Percentiles rank a stretch among this genome's conserved stretches.
Evolutionary conservation across 2,113 vertebrate genomes (phyloP).

Genomic region (Cavia porcellus): DNA sequence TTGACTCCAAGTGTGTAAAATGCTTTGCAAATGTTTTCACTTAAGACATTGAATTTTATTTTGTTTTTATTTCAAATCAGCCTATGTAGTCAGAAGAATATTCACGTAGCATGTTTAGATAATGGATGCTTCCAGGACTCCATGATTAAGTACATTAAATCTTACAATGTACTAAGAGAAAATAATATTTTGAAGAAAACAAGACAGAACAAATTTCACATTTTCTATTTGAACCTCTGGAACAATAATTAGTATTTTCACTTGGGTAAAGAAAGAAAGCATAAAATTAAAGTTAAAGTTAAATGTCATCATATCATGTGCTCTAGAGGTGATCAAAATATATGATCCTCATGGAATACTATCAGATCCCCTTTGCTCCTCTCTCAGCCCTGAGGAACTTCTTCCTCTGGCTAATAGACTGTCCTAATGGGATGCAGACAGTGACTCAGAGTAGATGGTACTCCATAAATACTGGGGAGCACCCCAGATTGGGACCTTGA

Average conservation of each 20-base stretch:
- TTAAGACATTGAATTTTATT: not conserved
- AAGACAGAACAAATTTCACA: not conserved
- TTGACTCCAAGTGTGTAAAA: not conserved
- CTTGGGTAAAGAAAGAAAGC: not conserved
- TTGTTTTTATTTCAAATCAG: constrained; percentile 33
- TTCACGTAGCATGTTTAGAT: not conserved
- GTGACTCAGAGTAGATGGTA: not conserved
- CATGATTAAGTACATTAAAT: not conserved
- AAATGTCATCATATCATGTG: not conserved
- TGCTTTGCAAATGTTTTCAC: not conserved
- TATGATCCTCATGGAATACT: not conserved
- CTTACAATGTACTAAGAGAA: not conserved
- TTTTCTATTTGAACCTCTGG: not conserved
- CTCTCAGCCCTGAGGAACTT: fast-evolving
- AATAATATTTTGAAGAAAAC: not conserved
- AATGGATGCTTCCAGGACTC: not conserved
- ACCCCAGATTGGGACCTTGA: constrained; percentile 68
- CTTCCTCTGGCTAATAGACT: not conserved
- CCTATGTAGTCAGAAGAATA: not conserved
- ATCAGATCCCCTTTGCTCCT: not conserved
- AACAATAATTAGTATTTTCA: not conserved
- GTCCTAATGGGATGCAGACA: not conserved
- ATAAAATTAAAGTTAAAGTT: not conserved
- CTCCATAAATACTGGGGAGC: constrained; percentile 62
- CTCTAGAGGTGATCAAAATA: not conserved